These are phyloP conservation scores for Drosophila borborema DNA, from an alignment of 2,888 invertebrate species.

Conservation along the genomic window DNA sequence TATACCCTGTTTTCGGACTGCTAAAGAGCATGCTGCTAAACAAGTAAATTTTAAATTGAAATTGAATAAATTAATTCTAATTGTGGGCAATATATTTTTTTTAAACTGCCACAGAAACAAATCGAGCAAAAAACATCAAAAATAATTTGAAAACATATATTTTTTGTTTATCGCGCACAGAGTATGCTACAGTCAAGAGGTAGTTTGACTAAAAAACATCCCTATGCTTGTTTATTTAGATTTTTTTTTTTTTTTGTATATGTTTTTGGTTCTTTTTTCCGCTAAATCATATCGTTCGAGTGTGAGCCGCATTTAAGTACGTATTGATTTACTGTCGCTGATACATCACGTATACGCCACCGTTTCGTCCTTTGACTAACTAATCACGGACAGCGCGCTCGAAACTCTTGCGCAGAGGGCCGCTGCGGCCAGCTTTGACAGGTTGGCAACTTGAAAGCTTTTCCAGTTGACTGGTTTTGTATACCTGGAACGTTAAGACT, in stretches of 20 bases:
- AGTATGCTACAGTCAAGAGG: neutral
- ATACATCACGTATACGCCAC: conserved; percentile 65
- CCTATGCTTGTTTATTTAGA: conserved; percentile 4
- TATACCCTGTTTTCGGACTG: neutral
- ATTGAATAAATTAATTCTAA: neutral
- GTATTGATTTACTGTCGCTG: conserved; percentile 64
- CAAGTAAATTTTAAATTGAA: neutral
- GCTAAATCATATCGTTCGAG: conserved; percentile 35
- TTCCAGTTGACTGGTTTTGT: conserved; percentile 61
- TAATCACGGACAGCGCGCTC: conserved; percentile 26
- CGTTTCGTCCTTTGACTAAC: conserved; percentile 33
- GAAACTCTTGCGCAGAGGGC: conserved; percentile 27
- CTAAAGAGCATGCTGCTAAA: neutral
- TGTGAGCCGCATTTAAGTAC: conserved; percentile 51
- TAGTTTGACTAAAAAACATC: neutral
- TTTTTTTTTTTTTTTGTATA: conserved; percentile 9
- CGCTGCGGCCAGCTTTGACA: conserved; percentile 20
- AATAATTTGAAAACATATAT: neutral
- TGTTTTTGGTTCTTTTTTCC: conserved; percentile 9
- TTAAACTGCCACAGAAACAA: neutral
- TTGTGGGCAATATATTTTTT: neutral
- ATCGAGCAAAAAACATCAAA: neutral
- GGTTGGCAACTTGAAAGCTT: conserved; percentile 23
- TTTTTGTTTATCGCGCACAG: neutral
- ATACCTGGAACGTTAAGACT: conserved; percentile 66